Conservation (phyloP, 2,888 invertebrate genomes). For the Eristalis intricaria region DNA sequence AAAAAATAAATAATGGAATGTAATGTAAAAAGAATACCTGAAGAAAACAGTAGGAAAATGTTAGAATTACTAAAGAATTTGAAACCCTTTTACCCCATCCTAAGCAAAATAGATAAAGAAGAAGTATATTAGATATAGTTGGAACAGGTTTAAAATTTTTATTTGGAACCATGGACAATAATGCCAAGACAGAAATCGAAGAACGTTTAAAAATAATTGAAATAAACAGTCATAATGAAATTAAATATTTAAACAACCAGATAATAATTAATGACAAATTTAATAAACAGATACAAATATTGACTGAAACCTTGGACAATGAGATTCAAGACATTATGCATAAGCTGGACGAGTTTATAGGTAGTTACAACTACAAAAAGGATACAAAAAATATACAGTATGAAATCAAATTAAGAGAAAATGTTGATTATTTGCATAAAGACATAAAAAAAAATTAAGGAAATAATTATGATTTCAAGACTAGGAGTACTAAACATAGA, state of each 20-base stretch:
- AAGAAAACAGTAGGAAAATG: background rate
- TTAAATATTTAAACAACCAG: background rate
- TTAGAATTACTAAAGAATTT: background rate
- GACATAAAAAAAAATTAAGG: too few relatives aligned
- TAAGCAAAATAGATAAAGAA: too few relatives aligned
- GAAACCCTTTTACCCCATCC: too few relatives aligned
- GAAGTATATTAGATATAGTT: background rate
- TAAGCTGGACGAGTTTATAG: background rate
- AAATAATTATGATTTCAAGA: too few relatives aligned
- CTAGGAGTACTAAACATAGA: too few relatives aligned
- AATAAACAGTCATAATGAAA: too few relatives aligned
- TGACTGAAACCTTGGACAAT: conserved; percentile 6
- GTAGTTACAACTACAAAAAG: conserved; percentile 2
- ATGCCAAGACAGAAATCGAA: background rate
- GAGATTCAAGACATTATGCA: background rate
- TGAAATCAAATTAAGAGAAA: conserved; percentile 6
- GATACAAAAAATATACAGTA: background rate
- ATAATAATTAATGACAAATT: background rate
- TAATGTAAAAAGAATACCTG: background rate
- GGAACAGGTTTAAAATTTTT: background rate
- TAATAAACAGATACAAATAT: conserved; percentile 8
- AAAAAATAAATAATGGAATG: too few relatives aligned
- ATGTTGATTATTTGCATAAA: background rate
- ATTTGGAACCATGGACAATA: background rate
- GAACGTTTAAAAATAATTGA: background rate